Base-by-base conservation (phyloP, 2,888 invertebrate genomes). In the Myopa tessellatipennis region DNA sequence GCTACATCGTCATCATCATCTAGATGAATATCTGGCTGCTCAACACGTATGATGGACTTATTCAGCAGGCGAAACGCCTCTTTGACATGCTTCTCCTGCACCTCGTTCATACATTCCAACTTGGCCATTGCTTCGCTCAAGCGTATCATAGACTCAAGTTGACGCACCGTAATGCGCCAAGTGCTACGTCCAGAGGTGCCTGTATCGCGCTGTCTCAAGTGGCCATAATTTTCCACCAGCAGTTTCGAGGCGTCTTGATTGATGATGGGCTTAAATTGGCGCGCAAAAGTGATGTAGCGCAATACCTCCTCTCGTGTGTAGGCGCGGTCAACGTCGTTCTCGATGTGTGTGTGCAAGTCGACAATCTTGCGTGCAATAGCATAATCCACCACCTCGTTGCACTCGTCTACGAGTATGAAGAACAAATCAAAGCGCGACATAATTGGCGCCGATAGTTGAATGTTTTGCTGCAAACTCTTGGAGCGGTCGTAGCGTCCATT, bases 351-450 rank as follows among this genome's bases (percentile, higher is more conserved):
- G 86, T 99, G 99, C 61, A 99, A 90, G 86, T 99, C 98, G 0
- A 99, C 94, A 77, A 99, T 99, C 87, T 97, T 95, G 81, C 96
- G 92, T 0, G 99, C 99, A 79, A 99, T 98, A 0, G 98, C 98
- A 87, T 97, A 98, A 90, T 99, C 99, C 0, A 96, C 94, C 83
- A 98, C 94, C 90, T 97, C 96, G 87, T 96, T 96, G 86, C 97
- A 96, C 88, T 99, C 99, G 87, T 99, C 99, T 3, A 99, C 95
- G 1, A 99, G 91, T 82, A 99, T 97, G 90, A 99, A 99, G 91
- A 99, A 99, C 18, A 99, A 90, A 90, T 99, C 99, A 89, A 99
- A 99, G 83, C 99, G 93, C 0, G 99, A 99, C 98, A 99, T 98
- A 85, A 99, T 98, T 0, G 99, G 99, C 0, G 99, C 98, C 0